Evolutionary conservation across 2,888 invertebrate genomes (phyloP), one percentile per base, ranked within the genome.

Genomic region (Panopea generosa): DNA sequence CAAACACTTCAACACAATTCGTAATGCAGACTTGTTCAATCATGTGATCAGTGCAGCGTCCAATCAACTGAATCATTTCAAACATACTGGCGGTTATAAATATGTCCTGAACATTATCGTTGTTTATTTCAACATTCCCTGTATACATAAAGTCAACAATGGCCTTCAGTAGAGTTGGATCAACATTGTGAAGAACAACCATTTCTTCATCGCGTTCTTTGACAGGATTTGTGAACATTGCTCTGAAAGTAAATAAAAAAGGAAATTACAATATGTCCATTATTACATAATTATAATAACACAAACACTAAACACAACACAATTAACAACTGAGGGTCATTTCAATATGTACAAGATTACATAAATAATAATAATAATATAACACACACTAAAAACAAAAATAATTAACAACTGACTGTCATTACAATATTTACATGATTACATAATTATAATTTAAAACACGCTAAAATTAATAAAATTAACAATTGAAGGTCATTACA

Each of bases 61-160:
- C 95, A 56, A 96, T 96, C 49, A 98, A 96, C 82, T 96, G 95
- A 9, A 89, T 80, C 65, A 98, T 93, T 92, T 97, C 97, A 80
- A 98, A 94, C 65, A 98, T 94, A 91, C 96, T 96, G 3, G 98
- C 96, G 33, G 97, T 97, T 4, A 92, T 95, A 81, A 98, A 93
- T 38, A 98, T 93, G 9, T 96, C 95, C 92, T 98, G 98, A 11
- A 97, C 97, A 80, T 96, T 97, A 85, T 97, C 97, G 93, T 86
- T 79, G 57, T 79, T 83, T 9, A 90, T 74, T 20, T 76, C 45
- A 6, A 89, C 76, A 70, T 94, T 94, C 93, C 97, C 97, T 56
- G 96, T 96, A 90, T 98, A 98, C 93, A 97, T 97, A 92, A 97
- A 98, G 89, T 96, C 95, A 33, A 98, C 95, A 60, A 98, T 94